phyloP scores from a whole-genome alignment of 2,113 vertebrate species.

The Bufo gargarizans region DNA sequence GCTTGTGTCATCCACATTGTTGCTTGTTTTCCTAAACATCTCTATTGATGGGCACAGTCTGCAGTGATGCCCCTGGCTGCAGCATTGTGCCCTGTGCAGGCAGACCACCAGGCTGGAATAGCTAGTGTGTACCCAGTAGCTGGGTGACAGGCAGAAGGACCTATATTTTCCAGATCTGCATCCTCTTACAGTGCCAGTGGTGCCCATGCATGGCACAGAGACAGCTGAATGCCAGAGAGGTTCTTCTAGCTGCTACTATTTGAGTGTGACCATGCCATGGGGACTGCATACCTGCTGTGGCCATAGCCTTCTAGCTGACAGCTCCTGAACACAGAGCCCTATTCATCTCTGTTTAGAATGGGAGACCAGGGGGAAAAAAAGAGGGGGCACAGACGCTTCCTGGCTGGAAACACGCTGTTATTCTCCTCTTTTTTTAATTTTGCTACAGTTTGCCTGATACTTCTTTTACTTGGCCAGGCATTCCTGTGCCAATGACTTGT shows the following conservation, averaged over 20 bases:
- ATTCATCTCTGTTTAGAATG: constrained; percentile 50
- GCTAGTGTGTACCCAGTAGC: neutral
- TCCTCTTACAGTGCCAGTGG: neutral
- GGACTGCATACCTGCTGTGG: constrained; percentile 54
- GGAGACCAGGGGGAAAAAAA: constrained; percentile 12
- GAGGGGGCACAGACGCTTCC: constrained; percentile 48
- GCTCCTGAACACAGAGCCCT: constrained; percentile 47
- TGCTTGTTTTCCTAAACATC: neutral
- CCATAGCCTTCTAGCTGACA: constrained; percentile 30
- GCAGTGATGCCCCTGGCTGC: neutral
- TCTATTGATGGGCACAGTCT: neutral
- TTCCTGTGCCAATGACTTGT: neutral
- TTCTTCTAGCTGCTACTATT: neutral
- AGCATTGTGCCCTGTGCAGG: neutral
- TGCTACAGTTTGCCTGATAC: neutral
- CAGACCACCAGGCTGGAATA: neutral
- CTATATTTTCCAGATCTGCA: neutral
- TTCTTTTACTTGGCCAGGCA: neutral
- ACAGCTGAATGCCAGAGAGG: neutral
- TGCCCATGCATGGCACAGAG: neutral
- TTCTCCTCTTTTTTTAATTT: constrained; percentile 17
- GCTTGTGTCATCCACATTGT: neutral
- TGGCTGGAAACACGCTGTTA: constrained; percentile 34
- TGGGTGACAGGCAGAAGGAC: neutral
- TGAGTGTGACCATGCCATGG: neutral